Percentiles rank a stretch among this genome's conserved stretches.
Evolutionary conservation across 2,113 vertebrate species (phyloP).

Genomic region (Ariopsis seemanni): DNA sequence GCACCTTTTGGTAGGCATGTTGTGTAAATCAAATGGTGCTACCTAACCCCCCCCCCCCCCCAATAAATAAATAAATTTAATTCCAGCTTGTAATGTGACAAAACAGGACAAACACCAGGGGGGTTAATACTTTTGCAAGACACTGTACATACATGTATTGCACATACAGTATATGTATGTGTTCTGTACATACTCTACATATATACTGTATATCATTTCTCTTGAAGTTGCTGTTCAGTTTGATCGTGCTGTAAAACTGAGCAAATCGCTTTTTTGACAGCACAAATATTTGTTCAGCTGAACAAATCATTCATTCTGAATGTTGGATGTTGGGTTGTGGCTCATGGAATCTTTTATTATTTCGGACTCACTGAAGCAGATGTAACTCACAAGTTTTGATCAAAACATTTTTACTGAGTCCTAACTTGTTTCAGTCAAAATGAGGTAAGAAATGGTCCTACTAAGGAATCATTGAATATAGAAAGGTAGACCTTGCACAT

Average conservation of each 20-base stretch:
- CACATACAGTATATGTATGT: too few relatives aligned
- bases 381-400: not conserved
- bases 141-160: too few relatives aligned
- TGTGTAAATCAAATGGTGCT: too few relatives aligned
- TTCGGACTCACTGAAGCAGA: not conserved
- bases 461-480: not conserved
- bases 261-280: conserved; percentile 33
- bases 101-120: too few relatives aligned
- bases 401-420: not conserved
- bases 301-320: conserved; percentile 10
- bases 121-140: too few relatives aligned
- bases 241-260: conserved; percentile 33
- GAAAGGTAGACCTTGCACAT: not conserved
- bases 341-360: conserved; percentile 3
- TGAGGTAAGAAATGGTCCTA: not conserved
- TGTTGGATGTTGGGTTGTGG: conserved; percentile 3
- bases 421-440: not conserved
- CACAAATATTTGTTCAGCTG: conserved; percentile 48
- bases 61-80: too few relatives aligned
- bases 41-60: too few relatives aligned
- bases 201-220: too few relatives aligned
- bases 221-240: not conserved
- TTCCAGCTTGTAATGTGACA: too few relatives aligned
- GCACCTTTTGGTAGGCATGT: too few relatives aligned
- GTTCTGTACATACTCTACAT: too few relatives aligned